Percentiles rank a stretch among this genome's conserved stretches.
phyloP scores from a whole-genome alignment of 1,140 invertebrate genomes.

The Diprion similis region DNA sequence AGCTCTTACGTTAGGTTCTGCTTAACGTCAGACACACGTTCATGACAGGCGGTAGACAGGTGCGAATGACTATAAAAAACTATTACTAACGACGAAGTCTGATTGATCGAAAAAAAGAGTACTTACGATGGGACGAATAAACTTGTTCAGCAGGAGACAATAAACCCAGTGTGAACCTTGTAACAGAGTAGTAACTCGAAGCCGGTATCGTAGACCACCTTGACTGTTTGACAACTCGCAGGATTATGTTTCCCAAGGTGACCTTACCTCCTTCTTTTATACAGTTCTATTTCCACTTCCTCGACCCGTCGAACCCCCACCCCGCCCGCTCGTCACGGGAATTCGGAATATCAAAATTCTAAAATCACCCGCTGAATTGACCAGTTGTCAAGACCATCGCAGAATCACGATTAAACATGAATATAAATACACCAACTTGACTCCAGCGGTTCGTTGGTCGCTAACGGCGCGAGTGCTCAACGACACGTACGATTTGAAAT shows the following conservation, averaged over 20 bases:
- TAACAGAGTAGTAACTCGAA: slow-evolving; percentile 18
- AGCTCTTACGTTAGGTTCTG: too few species aligned
- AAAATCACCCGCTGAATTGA: background rate
- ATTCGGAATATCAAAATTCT: background rate
- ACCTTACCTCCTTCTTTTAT: slow-evolving; percentile 54
- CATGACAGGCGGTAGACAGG: too few species aligned
- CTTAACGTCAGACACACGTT: too few species aligned
- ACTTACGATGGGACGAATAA: too few species aligned
- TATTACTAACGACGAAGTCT: too few species aligned
- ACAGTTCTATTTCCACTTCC: background rate
- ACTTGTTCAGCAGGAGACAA: too few species aligned
- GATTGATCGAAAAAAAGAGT: too few species aligned
- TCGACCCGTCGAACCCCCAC: background rate
- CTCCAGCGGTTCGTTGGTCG: background rate
- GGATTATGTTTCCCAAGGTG: slow-evolving; percentile 48
- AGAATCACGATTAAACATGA: background rate
- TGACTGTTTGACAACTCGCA: slow-evolving; percentile 40
- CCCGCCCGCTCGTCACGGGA: background rate
- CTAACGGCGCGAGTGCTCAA: background rate
- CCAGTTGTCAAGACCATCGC: background rate
- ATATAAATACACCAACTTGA: background rate
- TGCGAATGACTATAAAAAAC: too few species aligned
- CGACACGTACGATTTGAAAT: slow-evolving; percentile 5
- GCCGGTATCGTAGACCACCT: slow-evolving; percentile 27
- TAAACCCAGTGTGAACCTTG: too few species aligned